Base-by-base conservation (phyloP, 2,797 vertebrate genomes). In the Acipenser transmontanus region DNA sequence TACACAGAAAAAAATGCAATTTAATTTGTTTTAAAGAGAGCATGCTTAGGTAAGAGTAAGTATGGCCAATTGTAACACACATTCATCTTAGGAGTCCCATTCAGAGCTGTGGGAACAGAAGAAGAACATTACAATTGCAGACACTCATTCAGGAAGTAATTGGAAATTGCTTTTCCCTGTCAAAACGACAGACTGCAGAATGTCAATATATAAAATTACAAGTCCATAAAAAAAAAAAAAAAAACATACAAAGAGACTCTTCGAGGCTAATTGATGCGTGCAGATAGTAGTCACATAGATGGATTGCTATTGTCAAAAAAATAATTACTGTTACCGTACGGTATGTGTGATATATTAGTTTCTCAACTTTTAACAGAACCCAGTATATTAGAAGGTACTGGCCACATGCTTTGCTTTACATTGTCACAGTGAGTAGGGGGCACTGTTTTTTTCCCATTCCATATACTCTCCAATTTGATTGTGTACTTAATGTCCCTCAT, bases 291-390 rank as follows among this genome's bases (percentile, higher is more conserved):
- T 76, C 77, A 78, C 75, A 65, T 69, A 69, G 76, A 67, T 70
- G 70, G 70, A 74, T 73, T 69, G 74, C 7, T 7, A 7, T 20
- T 17, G 59, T 17, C 59, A 17, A 60, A 17, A 17, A 60, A 60
- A 17, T 20, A 60, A 60, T 60, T 60, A 59, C 1, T 13, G 7
- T 59, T n/a, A 59, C n/a, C 20, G 57, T 59, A 59, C 57, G 6
- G 57, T 59, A 59, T 10, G 9, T 10, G 9, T 13, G 54, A 56
- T 10, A 56, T 6, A 56, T 13, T 13, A 0, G 6, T 4, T 63
- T 75, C 72, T 34, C 34, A 34, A 50, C 65, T 68, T 72, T 49
- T 67, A 77, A 78, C 77, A 73, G 74, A 81, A 68, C 74, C 71
- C 11, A 68, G 68, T 67, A 13, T 73, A 71, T 72, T 79, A 76